Evolutionary conservation across 2,888 invertebrate genomes (phyloP), one percentile per base, ranked within the genome.

Genomic region (Leptinotarsa rubiginosa): DNA sequence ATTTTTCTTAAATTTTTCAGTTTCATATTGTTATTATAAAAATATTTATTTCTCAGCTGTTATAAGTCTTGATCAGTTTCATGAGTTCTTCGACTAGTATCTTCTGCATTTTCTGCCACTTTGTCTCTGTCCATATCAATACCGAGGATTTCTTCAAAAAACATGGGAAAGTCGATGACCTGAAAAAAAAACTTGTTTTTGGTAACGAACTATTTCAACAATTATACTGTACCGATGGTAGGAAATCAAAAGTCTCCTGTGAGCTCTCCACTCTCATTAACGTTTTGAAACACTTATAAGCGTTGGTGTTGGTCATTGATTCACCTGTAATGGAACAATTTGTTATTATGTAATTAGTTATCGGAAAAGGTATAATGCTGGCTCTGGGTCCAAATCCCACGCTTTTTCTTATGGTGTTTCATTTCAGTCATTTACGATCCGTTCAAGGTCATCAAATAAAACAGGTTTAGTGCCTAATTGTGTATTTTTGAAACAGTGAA

Each of bases 141-240:
- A 2, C 91, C 91, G 76, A 91, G 85, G 71, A 91, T 88, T 75
- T 89, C 87, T 25, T 87, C 87, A 13, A 89, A 82, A 7, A 91
- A 85, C 47, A 87, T 85, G 91, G 86, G 47, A 76, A 77, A 69
- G 18, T 67, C 65, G 62, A 47, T 54, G 50, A 56, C 20, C 25
- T 20, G 68, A 66, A 65, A 76, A 73, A 73, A 65, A 13, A 52
- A 67, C 22, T 22, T 25, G 5, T 18, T 49, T 41, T 47, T 47
- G 41, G 41, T 41, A 41, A 41, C 10, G 41, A 41, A 41, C 41
- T 41, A 10, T 41, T 41, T 41, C 41, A 41, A 41, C 0, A 41
- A 41, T 41, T 41, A 41, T 10, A 41, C 15, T 16, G 1, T 81
- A 86, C 86, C 65, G 81, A 77, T 5, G 87, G 86, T 69, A 86